Percentiles rank a stretch among this genome's conserved stretches.
Evolutionary conservation across 1,140 invertebrate species (phyloP).

Genomic region (Drosophila nannoptera): DNA sequence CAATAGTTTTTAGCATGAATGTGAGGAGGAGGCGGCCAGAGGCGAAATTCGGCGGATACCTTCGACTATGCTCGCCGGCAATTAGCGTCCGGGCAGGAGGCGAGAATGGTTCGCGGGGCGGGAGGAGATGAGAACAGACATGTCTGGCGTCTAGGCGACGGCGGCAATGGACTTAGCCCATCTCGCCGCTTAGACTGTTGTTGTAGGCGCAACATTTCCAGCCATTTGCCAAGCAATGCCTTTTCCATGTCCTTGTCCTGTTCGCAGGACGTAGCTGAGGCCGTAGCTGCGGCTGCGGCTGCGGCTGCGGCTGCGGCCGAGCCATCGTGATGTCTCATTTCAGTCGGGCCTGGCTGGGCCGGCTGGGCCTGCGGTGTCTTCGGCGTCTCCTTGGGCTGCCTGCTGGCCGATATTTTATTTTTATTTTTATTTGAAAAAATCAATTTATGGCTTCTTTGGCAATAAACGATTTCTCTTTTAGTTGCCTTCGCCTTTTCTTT

Average conservation of each 20-base stretch:
- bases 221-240: constrained; percentile 14
- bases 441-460: constrained; percentile 76
- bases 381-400: constrained; percentile 16
- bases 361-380: constrained; percentile 12
- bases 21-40: constrained; percentile 16
- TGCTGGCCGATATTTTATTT: constrained; percentile 72
- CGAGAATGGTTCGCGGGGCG: background rate
- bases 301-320: background rate
- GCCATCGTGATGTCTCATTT: constrained; percentile 62
- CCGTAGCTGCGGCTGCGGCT: background rate
- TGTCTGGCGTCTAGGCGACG: constrained; percentile 60
- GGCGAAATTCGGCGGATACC: constrained; percentile 37
- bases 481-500: constrained; percentile 71
- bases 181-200: constrained; percentile 44
- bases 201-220: constrained; percentile 40
- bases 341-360: constrained; percentile 32
- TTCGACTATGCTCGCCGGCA: constrained; percentile 3
- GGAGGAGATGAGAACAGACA: background rate
- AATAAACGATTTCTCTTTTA: constrained; percentile 78
- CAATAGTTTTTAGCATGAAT: constrained; percentile 76
- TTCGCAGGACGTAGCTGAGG: background rate
- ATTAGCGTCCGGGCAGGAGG: background rate
- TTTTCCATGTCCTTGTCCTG: background rate
- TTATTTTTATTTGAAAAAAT: constrained; percentile 78
- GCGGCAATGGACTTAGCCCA: constrained; percentile 15